Evolutionary conservation across 2,113 vertebrate species (phyloP).

Genomic region (Malurus melanocephalus): DNA sequence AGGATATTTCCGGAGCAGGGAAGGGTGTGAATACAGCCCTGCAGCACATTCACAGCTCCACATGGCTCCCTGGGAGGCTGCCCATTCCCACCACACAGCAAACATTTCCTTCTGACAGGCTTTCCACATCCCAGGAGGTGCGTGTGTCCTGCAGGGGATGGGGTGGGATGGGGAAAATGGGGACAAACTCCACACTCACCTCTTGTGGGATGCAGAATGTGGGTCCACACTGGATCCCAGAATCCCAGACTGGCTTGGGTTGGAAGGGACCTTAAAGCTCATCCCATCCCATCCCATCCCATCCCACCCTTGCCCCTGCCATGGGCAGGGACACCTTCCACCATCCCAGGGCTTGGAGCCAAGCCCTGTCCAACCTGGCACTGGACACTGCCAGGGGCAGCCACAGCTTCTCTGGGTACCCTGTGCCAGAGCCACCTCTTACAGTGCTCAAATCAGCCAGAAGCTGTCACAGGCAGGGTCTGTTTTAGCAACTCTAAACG

Average conservation of each 20-base stretch:
- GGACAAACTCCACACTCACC: background rate
- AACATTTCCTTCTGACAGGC: background rate
- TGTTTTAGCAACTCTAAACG: background rate
- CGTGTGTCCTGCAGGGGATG: background rate
- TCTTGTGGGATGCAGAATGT: background rate
- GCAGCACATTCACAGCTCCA: background rate
- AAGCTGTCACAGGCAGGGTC: background rate
- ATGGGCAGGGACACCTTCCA: background rate
- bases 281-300: background rate
- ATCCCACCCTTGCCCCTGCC: background rate
- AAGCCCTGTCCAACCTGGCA: background rate
- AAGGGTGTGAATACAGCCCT: background rate
- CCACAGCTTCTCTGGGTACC: background rate
- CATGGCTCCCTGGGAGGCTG: background rate
- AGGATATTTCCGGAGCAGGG: slow-evolving; percentile 18
- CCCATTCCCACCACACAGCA: background rate
- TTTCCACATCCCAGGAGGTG: background rate
- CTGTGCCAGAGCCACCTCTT: background rate
- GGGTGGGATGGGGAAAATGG: fast-evolving
- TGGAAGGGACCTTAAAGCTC: background rate
- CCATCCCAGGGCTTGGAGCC: background rate
- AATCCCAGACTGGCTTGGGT: background rate
- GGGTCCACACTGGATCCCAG: background rate
- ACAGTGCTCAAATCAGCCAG: background rate
- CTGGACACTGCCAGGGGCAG: background rate